phyloP scores from a whole-genome alignment of 2,113 vertebrate genomes.

The Gobius niger region DNA sequence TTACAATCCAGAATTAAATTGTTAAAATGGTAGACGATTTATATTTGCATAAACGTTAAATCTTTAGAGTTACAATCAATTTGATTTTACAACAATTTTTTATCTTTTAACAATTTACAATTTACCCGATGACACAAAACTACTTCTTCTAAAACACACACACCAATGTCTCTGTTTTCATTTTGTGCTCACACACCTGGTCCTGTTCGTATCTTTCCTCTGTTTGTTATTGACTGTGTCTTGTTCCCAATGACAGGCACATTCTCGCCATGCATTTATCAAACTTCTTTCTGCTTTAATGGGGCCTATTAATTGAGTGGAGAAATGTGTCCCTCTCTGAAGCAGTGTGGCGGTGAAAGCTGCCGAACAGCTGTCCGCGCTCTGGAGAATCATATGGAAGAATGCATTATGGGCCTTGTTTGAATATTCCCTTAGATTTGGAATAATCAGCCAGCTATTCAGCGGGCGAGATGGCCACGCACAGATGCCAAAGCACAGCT shows the following conservation, averaged over 20 bases:
- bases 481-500: conserved; percentile 76
- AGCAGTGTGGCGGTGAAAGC: conserved; percentile 59
- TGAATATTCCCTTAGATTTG: conserved; percentile 75
- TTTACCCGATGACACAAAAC: neutral
- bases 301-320: conserved; percentile 68
- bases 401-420: conserved; percentile 75
- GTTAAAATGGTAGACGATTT: neutral
- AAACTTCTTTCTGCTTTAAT: conserved; percentile 63
- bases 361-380: conserved; percentile 73
- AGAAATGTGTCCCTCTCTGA: conserved; percentile 70
- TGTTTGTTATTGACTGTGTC: conserved; percentile 11
- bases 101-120: neutral
- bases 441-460: conserved; percentile 79
- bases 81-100: neutral
- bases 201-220: neutral
- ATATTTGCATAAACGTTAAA: no score
- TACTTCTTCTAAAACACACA: neutral
- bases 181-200: neutral
- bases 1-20: conserved; percentile 29
- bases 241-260: conserved; percentile 34
- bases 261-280: conserved; percentile 55
- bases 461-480: conserved; percentile 67
- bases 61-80: no score
- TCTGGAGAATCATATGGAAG: conserved; percentile 75
- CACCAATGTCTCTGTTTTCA: no score